Base-by-base conservation (phyloP, 2,113 vertebrate species). In the Pyxicephalus adspersus region DNA sequence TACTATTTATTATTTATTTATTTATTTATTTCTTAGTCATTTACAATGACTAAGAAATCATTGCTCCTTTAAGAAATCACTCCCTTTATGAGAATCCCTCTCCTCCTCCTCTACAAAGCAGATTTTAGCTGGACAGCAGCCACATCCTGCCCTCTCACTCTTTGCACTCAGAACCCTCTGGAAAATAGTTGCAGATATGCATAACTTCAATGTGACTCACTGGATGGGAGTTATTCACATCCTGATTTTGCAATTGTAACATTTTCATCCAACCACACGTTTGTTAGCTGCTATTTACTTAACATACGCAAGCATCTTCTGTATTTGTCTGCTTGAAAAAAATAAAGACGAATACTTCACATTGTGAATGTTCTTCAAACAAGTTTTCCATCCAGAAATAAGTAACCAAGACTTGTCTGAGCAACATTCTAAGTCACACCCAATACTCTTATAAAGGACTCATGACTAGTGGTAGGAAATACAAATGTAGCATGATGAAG, bases 401-500 rank as follows among this genome's bases (percentile, higher is more conserved):
- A 25, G 28, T 11, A 22, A 22, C 22, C 22, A 13, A 72, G 57
- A n/a, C 57, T 64, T 80, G 78, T 29, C 34, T 23, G 25, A 16
- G 20, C 67, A 58, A 31, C 64, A 45, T 67, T 68, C 64, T 45
- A 7, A 6, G 77, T 4, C 77, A 68, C 78, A 72, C 78, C 78
- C 67, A 72, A 29, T 54, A 64, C 28, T 15, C 19, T 23, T 57
- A 25, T 22, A 25, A 38, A 34, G 22, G 13, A 26, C 1, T 34
- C 50, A 67, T 45, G 15, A 45, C 76, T 60, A 17, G 29, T 79
- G 65, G 77, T 68, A 28, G 9, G 50, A 68, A 79, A 45, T 45
- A 45, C 38, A 45, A 2, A 11, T 45, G 38, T 13, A 45, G 38
- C 38, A 6, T 45, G 6, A 8, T 45, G 38, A 2, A 13, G 2